Percentiles rank a stretch among this genome's conserved stretches.
These are phyloP conservation scores for Toxotes lorentzi DNA, from an alignment of 2,797 vertebrate species.

Conservation along the genomic window DNA sequence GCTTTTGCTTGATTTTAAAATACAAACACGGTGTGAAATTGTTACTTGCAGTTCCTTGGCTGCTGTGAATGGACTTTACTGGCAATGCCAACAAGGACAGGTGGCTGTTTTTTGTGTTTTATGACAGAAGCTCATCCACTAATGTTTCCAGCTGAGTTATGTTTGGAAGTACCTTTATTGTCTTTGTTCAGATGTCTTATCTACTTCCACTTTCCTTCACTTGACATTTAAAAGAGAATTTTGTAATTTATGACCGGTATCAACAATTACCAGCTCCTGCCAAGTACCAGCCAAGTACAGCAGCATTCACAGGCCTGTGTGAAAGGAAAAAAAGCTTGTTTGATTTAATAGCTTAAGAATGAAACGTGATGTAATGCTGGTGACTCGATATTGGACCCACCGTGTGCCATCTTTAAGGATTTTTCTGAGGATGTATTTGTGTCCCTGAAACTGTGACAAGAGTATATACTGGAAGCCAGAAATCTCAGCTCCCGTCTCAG, in stretches of 20 bases:
- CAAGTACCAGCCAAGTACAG: slow-evolving; percentile 17
- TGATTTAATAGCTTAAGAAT: slow-evolving; percentile 36
- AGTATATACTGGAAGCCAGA: not conserved
- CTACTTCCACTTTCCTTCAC: slow-evolving; percentile 3
- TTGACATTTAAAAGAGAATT: slow-evolving; percentile 14
- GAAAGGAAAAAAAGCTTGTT: slow-evolving; percentile 37
- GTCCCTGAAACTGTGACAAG: not conserved
- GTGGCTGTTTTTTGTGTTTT: slow-evolving; percentile 20
- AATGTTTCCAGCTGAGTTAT: slow-evolving; percentile 29
- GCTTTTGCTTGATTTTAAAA: not conserved
- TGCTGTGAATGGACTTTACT: slow-evolving; percentile 32
- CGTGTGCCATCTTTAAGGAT: slow-evolving; percentile 3
- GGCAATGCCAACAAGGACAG: slow-evolving; percentile 11
- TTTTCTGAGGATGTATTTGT: slow-evolving; percentile 6
- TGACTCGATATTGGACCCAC: slow-evolving; percentile 15
- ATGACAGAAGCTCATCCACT: slow-evolving; percentile 17
- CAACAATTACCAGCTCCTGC: slow-evolving; percentile 35
- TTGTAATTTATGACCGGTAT: slow-evolving; percentile 36
- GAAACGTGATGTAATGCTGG: slow-evolving; percentile 27
- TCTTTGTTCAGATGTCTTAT: slow-evolving; percentile 25
- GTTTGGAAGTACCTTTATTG: slow-evolving; percentile 16
- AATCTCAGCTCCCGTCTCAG: slow-evolving; percentile 12
- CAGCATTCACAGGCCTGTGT: slow-evolving; percentile 21
- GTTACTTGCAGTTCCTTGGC: slow-evolving; percentile 5
- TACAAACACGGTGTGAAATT: slow-evolving; percentile 33